Conservation (phyloP, 2,113 vertebrate genomes). For the Zosterops borbonicus region DNA sequence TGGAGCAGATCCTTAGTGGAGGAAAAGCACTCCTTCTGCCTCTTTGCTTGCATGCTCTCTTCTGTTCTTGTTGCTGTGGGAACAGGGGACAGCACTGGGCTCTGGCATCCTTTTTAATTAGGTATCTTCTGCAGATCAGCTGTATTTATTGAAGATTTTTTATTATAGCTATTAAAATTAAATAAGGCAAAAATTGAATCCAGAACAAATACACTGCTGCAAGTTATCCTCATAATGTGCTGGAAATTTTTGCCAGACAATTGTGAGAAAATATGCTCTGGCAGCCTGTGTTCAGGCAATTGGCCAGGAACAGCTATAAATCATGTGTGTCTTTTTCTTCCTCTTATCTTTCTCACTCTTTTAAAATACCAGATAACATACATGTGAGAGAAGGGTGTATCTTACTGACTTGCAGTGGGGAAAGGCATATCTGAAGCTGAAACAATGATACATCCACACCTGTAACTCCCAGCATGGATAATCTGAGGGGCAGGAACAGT, state of each 20-base stretch:
- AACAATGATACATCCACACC: neutral
- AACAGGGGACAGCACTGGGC: neutral
- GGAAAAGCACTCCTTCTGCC: neutral
- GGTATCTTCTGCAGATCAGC: neutral
- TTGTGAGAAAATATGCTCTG: constrained; percentile 43
- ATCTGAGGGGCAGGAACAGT: neutral
- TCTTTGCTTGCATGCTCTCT: neutral
- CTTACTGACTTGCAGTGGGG: neutral
- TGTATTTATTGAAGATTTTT: constrained; percentile 16
- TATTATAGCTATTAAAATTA: constrained; percentile 50
- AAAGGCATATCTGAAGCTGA: neutral
- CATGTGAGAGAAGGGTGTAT: neutral
- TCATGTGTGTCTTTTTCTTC: neutral
- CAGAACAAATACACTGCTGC: constrained; percentile 38
- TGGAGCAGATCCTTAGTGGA: neutral
- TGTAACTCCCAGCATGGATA: neutral
- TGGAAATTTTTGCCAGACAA: constrained; percentile 38
- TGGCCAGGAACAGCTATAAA: constrained; percentile 24
- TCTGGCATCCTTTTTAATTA: neutral
- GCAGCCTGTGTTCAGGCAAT: neutral
- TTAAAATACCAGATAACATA: neutral
- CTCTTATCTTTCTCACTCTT: neutral
- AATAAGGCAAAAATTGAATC: constrained; percentile 48
- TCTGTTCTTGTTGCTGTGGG: neutral
- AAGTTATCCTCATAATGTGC: constrained; percentile 18